Percentiles rank a stretch among this genome's conserved stretches.
These are phyloP conservation scores for Lepeophtheirus nordmannii DNA, from an alignment of 2,888 invertebrate genomes.

Conservation along the genomic window DNA sequence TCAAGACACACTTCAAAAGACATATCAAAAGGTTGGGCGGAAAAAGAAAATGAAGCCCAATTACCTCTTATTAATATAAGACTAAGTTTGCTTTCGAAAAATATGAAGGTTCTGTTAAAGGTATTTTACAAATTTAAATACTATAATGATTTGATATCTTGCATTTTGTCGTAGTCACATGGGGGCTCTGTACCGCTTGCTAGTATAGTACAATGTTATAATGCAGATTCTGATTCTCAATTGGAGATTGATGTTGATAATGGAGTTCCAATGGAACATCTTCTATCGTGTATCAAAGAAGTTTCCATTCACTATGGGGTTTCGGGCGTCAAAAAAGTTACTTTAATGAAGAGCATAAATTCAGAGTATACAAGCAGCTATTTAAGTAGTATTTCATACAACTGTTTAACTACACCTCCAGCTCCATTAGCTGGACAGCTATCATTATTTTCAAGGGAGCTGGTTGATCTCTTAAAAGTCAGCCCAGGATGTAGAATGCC, in stretches of 20 bases:
- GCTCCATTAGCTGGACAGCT: conserved; percentile 50
- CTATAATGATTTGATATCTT: background rate
- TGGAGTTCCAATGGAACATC: conserved; percentile 74
- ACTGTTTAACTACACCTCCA: background rate
- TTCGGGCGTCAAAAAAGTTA: conserved; percentile 39
- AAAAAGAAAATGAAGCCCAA: conserved; percentile 14
- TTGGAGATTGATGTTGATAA: conserved; percentile 42
- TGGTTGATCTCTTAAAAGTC: conserved; percentile 65
- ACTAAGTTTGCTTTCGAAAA: background rate
- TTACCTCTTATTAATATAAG: conserved; percentile 4
- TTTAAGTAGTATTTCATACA: no score
- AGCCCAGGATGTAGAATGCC: conserved; percentile 62
- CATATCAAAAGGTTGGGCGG: conserved; percentile 14
- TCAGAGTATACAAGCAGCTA: no score
- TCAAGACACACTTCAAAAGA: background rate
- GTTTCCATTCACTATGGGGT: conserved; percentile 43
- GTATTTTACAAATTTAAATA: background rate
- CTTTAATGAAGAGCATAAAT: background rate
- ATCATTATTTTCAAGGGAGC: conserved; percentile 66
- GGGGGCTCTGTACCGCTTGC: conserved; percentile 55
- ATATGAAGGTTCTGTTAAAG: conserved; percentile 4
- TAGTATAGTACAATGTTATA: conserved; percentile 64
- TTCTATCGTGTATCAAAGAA: conserved; percentile 65
- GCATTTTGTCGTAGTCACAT: conserved; percentile 50
- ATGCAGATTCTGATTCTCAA: conserved; percentile 43